These are phyloP conservation scores for Physella acuta DNA, from an alignment of 1,140 invertebrate species.

Conservation along the genomic window DNA sequence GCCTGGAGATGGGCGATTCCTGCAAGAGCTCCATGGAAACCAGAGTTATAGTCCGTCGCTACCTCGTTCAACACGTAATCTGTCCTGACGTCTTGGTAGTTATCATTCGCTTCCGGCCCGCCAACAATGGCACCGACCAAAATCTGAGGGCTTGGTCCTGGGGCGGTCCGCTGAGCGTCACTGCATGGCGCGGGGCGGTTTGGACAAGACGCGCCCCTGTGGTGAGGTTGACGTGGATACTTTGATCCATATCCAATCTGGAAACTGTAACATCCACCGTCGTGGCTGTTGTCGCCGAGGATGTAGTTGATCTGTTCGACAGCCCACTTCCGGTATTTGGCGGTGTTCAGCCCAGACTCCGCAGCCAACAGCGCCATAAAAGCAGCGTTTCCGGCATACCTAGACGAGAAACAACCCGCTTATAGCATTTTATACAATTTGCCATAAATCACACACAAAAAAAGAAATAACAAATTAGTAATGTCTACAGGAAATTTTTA, in stretches of 20 bases:
- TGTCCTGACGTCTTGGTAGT: conserved; percentile 51
- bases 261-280: conserved; percentile 62
- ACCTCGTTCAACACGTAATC: conserved; percentile 60
- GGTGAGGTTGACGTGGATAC: conserved; percentile 60
- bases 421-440: too few species aligned
- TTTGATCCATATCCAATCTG: conserved; percentile 68
- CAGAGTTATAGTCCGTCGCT: conserved; percentile 61
- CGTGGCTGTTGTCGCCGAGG: too few species aligned
- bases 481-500: too few species aligned
- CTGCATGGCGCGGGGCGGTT: conserved; percentile 27
- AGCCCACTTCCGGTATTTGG: conserved; percentile 62
- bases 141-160: conserved; percentile 47
- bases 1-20: conserved; percentile 18
- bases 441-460: too few species aligned
- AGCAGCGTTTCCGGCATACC: conserved; percentile 26
- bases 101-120: conserved; percentile 55
- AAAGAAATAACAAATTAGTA: too few species aligned
- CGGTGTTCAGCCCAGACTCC: conserved; percentile 25
- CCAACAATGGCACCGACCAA: conserved; percentile 61
- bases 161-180: conserved; percentile 13
- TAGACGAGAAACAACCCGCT: too few species aligned
- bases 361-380: conserved; percentile 32
- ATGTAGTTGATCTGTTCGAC: conserved; percentile 67
- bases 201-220: conserved; percentile 33
- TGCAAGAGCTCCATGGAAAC: conserved; percentile 46